A percentile compares a stretch with the other conserved stretches of the same genome.
Evolutionary conservation across 2,888 invertebrate species (phyloP).

Genomic region (Watsonalla binaria): DNA sequence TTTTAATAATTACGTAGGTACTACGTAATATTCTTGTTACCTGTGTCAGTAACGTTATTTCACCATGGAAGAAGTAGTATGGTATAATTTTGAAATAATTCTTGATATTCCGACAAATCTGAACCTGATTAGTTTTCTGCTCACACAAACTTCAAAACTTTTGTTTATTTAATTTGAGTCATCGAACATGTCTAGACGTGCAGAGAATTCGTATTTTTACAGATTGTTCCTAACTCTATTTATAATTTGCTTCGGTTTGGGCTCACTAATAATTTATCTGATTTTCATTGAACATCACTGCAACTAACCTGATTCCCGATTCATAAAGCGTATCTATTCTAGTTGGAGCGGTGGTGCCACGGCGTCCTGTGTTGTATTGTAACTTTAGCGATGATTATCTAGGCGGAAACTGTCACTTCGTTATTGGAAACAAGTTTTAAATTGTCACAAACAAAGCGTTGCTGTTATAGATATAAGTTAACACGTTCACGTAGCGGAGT

Average conservation of each 20-base stretch:
- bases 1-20: no score
- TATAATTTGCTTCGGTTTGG: slow-evolving; percentile 23
- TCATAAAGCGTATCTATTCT: slow-evolving; percentile 6
- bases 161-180: slow-evolving; percentile 18
- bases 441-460: slow-evolving; percentile 13
- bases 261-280: slow-evolving; percentile 19
- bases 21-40: no score
- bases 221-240: slow-evolving; percentile 28
- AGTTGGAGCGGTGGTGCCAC: background rate
- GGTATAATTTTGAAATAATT: no score
- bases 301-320: slow-evolving; percentile 8
- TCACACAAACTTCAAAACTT: slow-evolving; percentile 22
- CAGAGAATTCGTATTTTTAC: slow-evolving; percentile 24
- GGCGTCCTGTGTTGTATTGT: background rate
- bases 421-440: slow-evolving; percentile 20
- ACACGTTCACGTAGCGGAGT: slow-evolving; percentile 26
- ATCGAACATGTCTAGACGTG: slow-evolving; percentile 28
- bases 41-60: no score
- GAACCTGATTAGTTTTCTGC: background rate
- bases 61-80: no score
- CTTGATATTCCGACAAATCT: no score
- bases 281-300: slow-evolving; percentile 14
- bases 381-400: background rate
- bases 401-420: slow-evolving; percentile 6
- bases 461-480: slow-evolving; percentile 28